A percentile compares a stretch with the other conserved stretches of the same genome.
phyloP scores from a whole-genome alignment of 1,140 invertebrate genomes.

The Drosophila orosa region DNA sequence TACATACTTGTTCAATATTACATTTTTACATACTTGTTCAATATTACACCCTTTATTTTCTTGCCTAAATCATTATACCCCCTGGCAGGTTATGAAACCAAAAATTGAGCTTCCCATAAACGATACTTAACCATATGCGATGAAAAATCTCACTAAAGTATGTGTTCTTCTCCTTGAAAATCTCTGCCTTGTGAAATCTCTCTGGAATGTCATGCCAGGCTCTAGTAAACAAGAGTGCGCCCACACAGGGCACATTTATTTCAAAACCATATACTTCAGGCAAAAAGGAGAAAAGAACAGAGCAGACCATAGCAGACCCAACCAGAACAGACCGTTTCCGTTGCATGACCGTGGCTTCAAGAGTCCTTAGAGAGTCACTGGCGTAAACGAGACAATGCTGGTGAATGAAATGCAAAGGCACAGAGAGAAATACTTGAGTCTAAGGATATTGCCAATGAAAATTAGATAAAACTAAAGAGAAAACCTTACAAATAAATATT shows the following conservation, averaged over 20 bases:
- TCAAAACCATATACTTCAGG: slow-evolving; percentile 21
- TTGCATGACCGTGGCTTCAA: slow-evolving; percentile 47
- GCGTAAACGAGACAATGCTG: slow-evolving; percentile 74
- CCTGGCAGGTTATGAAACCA: slow-evolving; percentile 12
- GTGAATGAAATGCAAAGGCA: slow-evolving; percentile 4
- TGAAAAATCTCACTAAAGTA: slow-evolving; percentile 7
- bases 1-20: too few species aligned
- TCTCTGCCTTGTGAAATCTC: slow-evolving; percentile 36
- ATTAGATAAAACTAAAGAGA: background rate
- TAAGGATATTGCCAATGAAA: background rate
- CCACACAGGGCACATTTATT: slow-evolving; percentile 34
- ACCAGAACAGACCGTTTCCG: slow-evolving; percentile 49
- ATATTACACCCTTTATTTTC: background rate
- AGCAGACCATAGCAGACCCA: slow-evolving; percentile 6
- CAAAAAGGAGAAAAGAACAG: slow-evolving; percentile 16
- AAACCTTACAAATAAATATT: background rate
- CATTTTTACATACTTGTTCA: background rate
- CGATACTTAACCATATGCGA: slow-evolving; percentile 45
- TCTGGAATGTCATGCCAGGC: slow-evolving; percentile 28
- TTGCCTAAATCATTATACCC: slow-evolving; percentile 8
- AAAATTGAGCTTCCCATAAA: slow-evolving; percentile 23
- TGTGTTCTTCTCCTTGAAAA: slow-evolving; percentile 21
- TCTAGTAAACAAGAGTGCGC: slow-evolving; percentile 21
- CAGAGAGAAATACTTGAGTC: slow-evolving; percentile 2
- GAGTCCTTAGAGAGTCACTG: slow-evolving; percentile 75